Evolutionary conservation across 2,113 vertebrate genomes (phyloP).

Genomic region (Aptenodytes patagonicus): DNA sequence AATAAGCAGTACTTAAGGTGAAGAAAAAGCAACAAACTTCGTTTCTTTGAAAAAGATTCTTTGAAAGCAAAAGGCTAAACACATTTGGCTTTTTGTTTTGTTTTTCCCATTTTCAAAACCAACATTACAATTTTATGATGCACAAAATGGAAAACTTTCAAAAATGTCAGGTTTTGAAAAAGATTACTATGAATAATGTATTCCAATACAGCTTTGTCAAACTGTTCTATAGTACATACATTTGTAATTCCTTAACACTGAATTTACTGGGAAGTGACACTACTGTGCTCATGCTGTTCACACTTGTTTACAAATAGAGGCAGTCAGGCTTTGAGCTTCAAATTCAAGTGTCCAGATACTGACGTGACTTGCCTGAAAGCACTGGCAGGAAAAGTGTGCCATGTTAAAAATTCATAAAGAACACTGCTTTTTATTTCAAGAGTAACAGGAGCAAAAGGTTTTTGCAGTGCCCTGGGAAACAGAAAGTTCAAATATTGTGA

Average conservation of each 20-base stretch:
- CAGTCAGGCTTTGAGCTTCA: conserved; percentile 69
- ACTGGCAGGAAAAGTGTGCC: conserved; percentile 56
- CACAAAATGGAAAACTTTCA: conserved; percentile 65
- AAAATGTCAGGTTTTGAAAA: conserved; percentile 73
- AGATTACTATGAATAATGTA: conserved; percentile 83
- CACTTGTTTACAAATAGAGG: conserved; percentile 85
- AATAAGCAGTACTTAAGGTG: not conserved
- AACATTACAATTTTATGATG: conserved; percentile 25
- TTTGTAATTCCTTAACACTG: conserved; percentile 79
- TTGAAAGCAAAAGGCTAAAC: conserved; percentile 23
- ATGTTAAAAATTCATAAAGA: conserved; percentile 88
- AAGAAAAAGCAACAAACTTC: not conserved
- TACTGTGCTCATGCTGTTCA: conserved; percentile 76
- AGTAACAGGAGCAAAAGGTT: conserved; percentile 78
- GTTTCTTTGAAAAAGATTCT: not conserved
- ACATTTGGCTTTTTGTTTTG: not conserved
- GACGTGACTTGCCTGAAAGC: conserved; percentile 75
- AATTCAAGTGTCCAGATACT: conserved; percentile 69
- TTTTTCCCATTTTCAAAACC: not conserved
- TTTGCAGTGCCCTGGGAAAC: conserved; percentile 82
- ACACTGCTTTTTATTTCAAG: conserved; percentile 76
- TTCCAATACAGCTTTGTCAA: conserved; percentile 72
- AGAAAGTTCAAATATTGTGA: conserved; percentile 82
- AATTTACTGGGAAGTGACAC: conserved; percentile 80
- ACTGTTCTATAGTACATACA: conserved; percentile 63